Conservation (phyloP, 2,888 invertebrate species). For the Nomada goodeniana region DNA sequence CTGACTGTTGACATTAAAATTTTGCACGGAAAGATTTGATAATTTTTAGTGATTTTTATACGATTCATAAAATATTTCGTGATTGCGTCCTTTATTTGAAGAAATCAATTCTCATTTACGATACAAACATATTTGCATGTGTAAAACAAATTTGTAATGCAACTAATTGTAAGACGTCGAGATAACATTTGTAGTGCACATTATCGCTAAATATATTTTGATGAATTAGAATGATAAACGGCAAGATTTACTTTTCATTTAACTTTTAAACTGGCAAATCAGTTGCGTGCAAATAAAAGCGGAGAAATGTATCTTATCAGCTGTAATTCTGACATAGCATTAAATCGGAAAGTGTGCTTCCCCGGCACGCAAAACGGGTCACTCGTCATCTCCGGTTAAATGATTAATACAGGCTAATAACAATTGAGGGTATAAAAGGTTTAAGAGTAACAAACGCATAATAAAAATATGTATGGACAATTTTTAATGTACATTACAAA, state of each 20-base stretch:
- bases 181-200: constrained; percentile 1
- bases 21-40: not conserved
- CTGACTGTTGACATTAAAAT: not conserved
- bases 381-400: no score
- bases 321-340: not conserved
- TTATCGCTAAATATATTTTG: constrained; percentile 16
- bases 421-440: constrained; percentile 8
- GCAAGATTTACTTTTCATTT: not conserved
- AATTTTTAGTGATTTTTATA: not conserved
- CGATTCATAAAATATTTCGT: constrained; percentile 11
- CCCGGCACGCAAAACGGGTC: no score
- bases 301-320: not conserved
- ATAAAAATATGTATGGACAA: constrained; percentile 44
- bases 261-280: constrained; percentile 11
- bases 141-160: no score
- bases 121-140: no score
- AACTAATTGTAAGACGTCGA: no score
- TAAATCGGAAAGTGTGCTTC: no score
- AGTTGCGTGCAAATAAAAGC: not conserved
- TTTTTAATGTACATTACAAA: constrained; percentile 58
- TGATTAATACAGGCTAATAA: not conserved
- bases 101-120: no score
- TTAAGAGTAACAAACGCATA: constrained; percentile 21
- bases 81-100: not conserved
- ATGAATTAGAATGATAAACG: constrained; percentile 8